A percentile compares a stretch with the other conserved stretches of the same genome.
These are phyloP conservation scores for Petrocephalus microphthalmus DNA, from an alignment of 2,113 vertebrate species.

Conservation along the genomic window DNA sequence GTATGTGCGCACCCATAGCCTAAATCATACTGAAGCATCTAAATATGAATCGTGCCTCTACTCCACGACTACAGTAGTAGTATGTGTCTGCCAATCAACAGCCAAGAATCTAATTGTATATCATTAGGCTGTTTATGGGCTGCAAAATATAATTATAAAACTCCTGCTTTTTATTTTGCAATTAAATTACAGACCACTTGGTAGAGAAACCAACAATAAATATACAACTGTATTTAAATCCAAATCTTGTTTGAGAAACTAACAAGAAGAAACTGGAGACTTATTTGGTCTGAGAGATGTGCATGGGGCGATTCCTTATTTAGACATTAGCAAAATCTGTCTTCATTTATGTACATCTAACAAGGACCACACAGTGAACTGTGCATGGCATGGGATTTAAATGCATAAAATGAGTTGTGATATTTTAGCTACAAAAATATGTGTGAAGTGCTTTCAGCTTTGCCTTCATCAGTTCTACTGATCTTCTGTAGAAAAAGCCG, in stretches of 20 bases:
- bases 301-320: neutral
- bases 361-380: neutral
- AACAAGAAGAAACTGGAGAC: neutral
- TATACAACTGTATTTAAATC: slow-evolving; percentile 26
- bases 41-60: neutral
- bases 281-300: neutral
- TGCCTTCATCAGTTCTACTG: neutral
- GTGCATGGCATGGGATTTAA: neutral
- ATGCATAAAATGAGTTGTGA: neutral
- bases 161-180: slow-evolving; percentile 21
- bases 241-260: slow-evolving; percentile 15
- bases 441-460: neutral
- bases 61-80: slow-evolving; percentile 14
- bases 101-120: slow-evolving; percentile 28
- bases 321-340: neutral
- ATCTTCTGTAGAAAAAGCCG: slow-evolving; percentile 9
- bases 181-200: slow-evolving; percentile 28
- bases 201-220: slow-evolving; percentile 12
- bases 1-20: neutral
- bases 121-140: slow-evolving; percentile 21
- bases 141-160: slow-evolving; percentile 32
- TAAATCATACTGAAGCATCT: too few relatives aligned
- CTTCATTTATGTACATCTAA: neutral
- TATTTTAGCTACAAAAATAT: neutral
- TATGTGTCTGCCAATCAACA: slow-evolving; percentile 13